phyloP scores from a whole-genome alignment of 2,888 invertebrate genomes.

The Caenorhabditis uteleia region DNA sequence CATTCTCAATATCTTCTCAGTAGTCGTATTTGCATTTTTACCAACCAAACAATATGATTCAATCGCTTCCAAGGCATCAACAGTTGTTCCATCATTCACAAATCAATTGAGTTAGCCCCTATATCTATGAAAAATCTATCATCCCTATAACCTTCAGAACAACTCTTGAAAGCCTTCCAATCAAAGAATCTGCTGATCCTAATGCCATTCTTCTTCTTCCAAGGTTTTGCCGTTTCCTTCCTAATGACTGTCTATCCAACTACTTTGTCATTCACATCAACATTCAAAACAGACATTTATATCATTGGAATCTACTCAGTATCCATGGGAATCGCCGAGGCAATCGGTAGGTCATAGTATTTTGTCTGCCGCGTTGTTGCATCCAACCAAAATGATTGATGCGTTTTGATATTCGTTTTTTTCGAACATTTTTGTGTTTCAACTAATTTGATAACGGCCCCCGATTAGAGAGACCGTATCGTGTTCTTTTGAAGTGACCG shows the following conservation, averaged over 20 bases:
- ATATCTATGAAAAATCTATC: background rate
- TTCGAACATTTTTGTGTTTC: no score
- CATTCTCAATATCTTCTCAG: slow-evolving; percentile 39
- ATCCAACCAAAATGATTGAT: no score
- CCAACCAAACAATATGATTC: slow-evolving; percentile 52
- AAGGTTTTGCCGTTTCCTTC: slow-evolving; percentile 52
- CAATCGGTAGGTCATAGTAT: slow-evolving; percentile 42
- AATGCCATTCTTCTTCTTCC: slow-evolving; percentile 51
- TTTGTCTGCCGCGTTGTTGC: background rate
- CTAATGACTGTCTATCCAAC: slow-evolving; percentile 53
- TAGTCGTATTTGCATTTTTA: slow-evolving; percentile 40
- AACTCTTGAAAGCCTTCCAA: slow-evolving; percentile 37
- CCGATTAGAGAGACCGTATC: no score
- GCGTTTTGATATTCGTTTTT: no score
- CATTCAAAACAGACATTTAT: slow-evolving; percentile 39
- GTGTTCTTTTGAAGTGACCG: no score
- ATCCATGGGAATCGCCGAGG: slow-evolving; percentile 45
- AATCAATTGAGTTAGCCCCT: slow-evolving; percentile 44
- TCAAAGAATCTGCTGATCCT: slow-evolving; percentile 40
- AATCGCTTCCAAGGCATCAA: slow-evolving; percentile 43
- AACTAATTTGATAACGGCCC: no score
- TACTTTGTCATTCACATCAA: slow-evolving; percentile 42
- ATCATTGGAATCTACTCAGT: slow-evolving; percentile 46
- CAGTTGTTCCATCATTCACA: slow-evolving; percentile 33
- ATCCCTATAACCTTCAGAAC: slow-evolving; percentile 24